phyloP scores from a whole-genome alignment of 1,140 invertebrate species.

The Dendrolimus kikuchii region DNA sequence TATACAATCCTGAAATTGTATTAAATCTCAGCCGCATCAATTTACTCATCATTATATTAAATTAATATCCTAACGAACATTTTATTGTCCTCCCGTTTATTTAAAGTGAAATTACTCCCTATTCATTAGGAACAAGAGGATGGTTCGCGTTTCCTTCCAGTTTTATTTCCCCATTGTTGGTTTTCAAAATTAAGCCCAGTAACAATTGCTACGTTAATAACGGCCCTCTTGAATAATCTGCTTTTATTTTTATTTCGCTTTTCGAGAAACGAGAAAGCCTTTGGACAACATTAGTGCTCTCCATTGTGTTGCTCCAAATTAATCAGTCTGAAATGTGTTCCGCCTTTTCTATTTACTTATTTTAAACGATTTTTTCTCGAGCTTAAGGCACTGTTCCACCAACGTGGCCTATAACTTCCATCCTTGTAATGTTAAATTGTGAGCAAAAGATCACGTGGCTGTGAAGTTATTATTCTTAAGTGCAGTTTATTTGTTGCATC shows the following conservation, averaged over 20 bases:
- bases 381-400: too few relatives aligned
- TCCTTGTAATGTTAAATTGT: too few relatives aligned
- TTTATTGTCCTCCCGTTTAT: conserved; percentile 61
- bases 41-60: conserved; percentile 36
- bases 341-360: too few relatives aligned
- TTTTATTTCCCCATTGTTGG: conserved; percentile 62
- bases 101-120: conserved; percentile 61
- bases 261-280: conserved; percentile 21
- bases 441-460: too few relatives aligned
- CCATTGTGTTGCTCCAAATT: conserved; percentile 12
- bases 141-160: conserved; percentile 41
- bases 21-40: conserved; percentile 46
- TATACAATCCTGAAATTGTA: conserved; percentile 5
- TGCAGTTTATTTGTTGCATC: too few relatives aligned
- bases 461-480: too few relatives aligned
- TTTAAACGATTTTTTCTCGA: too few relatives aligned
- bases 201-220: conserved; percentile 63
- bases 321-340: conserved; percentile 10
- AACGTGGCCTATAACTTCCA: too few relatives aligned
- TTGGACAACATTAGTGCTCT: conserved; percentile 18
- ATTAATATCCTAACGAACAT: conserved; percentile 50
- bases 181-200: conserved; percentile 58
- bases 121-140: conserved; percentile 53
- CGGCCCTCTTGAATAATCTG: conserved; percentile 40
- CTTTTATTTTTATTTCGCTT: conserved; percentile 29